A percentile compares a stretch with the other conserved stretches of the same genome.
These are phyloP conservation scores for Hydrolagus affinis DNA, from an alignment of 2,113 vertebrate genomes.

Conservation along the genomic window DNA sequence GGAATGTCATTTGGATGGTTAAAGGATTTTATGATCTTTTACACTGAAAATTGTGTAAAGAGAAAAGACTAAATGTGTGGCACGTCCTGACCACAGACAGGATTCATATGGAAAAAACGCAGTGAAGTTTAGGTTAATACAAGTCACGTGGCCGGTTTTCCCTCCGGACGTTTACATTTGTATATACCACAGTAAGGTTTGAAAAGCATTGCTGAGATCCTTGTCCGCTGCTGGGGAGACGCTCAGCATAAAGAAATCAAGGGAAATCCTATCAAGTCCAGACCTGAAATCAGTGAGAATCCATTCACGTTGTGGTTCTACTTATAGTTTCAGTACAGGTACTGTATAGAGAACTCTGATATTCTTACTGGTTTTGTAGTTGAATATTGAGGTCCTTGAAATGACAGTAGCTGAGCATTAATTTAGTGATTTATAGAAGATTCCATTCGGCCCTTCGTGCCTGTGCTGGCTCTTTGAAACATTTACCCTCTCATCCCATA, in stretches of 20 bases:
- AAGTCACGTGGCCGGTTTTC: neutral
- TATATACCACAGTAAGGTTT: neutral
- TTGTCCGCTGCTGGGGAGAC: neutral
- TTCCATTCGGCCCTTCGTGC: too few relatives aligned
- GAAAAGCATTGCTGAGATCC: neutral
- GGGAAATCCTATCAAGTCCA: neutral
- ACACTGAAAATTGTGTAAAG: too few relatives aligned
- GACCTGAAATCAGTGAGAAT: neutral
- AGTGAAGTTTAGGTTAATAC: neutral
- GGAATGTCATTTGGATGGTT: too few relatives aligned
- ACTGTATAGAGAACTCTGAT: neutral
- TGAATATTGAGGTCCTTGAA: neutral
- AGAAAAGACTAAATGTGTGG: too few relatives aligned
- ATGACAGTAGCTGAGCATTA: neutral
- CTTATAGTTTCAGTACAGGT: too few relatives aligned
- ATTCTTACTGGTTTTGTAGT: neutral
- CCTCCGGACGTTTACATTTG: neutral
- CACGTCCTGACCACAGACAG: too few relatives aligned
- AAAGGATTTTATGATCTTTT: too few relatives aligned
- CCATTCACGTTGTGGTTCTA: neutral
- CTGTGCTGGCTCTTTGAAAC: too few relatives aligned
- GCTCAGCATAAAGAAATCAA: neutral
- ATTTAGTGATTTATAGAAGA: neutral
- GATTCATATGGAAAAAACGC: too few relatives aligned
- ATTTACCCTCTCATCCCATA: too few relatives aligned